phyloP scores from a whole-genome alignment of 2,113 vertebrate species.

The Petrocephalus microphthalmus region DNA sequence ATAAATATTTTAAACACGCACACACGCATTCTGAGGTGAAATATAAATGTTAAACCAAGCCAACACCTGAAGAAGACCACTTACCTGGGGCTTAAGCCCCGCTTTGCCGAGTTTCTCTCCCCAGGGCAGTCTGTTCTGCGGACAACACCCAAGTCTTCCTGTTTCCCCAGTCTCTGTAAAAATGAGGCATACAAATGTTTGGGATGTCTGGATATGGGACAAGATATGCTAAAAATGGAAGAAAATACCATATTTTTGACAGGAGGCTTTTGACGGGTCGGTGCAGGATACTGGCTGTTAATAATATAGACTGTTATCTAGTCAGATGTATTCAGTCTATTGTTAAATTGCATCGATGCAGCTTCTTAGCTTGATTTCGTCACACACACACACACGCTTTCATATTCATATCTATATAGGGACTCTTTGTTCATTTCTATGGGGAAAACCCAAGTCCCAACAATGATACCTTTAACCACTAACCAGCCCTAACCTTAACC shows the following conservation, averaged over 20 bases:
- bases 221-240: neutral
- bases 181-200: neutral
- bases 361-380: neutral
- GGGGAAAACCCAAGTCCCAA: neutral
- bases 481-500: neutral
- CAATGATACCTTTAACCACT: neutral
- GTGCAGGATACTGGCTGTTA: neutral
- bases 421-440: neutral
- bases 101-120: neutral
- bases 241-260: neutral
- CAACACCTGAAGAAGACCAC: neutral
- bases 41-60: neutral
- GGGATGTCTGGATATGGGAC: neutral
- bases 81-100: neutral
- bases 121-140: no score
- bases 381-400: neutral
- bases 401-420: neutral
- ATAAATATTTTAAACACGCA: slow-evolving; percentile 17
- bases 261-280: no score
- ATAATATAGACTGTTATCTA: neutral
- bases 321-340: neutral
- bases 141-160: neutral
- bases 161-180: neutral
- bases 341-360: neutral
- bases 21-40: neutral